Base-by-base conservation (phyloP, 2,888 invertebrate species). In the Cryptocephalus primarius region DNA sequence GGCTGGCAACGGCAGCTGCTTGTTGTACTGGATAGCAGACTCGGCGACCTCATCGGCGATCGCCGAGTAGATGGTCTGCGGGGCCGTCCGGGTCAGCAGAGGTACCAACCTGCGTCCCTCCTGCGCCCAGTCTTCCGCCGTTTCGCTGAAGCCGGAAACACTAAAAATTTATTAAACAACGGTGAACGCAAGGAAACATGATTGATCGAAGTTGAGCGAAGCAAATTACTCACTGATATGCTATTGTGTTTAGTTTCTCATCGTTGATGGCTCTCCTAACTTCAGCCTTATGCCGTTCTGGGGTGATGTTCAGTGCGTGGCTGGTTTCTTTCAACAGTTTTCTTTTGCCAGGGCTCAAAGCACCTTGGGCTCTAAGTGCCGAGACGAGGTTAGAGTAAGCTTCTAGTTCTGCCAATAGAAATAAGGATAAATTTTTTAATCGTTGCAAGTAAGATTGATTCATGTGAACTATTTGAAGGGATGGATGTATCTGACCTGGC, bases 211-310 rank as follows among this genome's bases (percentile, higher is more conserved):
- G 38, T 44, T n/a, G 12, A 44, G 12, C 39, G 8, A 22, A 11
- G 9, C 13, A 8, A 8, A 14, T 36, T 45, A 75, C 82, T 80
- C 77, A 93, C 93, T 85, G 84, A 67, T 91, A 85, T 59, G 93
- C 91, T 68, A 94, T 88, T 47, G 89, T 87, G 57, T 85, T 81
- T 58, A 93, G 75, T 68, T 85, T 80, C 69, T 94, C 92, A 73
- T 93, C 93, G 72, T 91, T 93, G 47, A 89, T 85, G 61, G 89
- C 93, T 70, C 93, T 79, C 59, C 93, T 79, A 59, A 92, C 82
- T 75, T 94, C 94, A 46, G 92, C 92, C 63, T 88, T 83, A 72
- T 94, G 93, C 59, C 94, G 78, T 70, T 94, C 94, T 66, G 83
- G 82, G 51, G 89, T 84, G 69, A 94, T 92, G 72, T 89, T 88